phyloP scores from a whole-genome alignment of 2,113 vertebrate species.

The Naja naja region DNA sequence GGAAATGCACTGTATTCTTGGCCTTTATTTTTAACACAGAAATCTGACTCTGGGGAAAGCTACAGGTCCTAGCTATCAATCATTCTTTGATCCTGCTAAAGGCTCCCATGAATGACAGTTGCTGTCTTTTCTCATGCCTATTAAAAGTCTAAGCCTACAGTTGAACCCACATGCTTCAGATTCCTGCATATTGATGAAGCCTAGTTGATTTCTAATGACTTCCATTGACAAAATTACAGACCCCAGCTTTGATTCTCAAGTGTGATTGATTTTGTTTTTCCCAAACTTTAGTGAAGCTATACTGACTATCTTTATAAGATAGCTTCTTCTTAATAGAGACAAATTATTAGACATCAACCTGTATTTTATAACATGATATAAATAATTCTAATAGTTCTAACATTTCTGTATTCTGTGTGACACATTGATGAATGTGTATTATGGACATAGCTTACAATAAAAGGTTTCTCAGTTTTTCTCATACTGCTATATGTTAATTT shows the following conservation, averaged over 20 bases:
- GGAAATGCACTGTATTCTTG: background rate
- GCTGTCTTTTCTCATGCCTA: background rate
- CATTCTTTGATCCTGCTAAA: constrained; percentile 1
- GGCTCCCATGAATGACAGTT: background rate
- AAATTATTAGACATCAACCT: accelerated
- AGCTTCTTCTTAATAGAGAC: background rate
- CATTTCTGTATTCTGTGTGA: background rate
- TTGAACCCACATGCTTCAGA: background rate
- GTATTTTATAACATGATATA: background rate
- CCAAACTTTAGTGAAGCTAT: background rate
- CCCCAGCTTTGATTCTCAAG: background rate
- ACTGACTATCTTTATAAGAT: background rate
- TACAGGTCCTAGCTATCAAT: background rate
- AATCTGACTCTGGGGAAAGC: background rate
- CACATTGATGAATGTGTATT: background rate
- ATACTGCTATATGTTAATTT: background rate
- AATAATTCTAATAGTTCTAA: background rate
- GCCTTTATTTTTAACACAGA: background rate
- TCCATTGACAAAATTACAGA: background rate
- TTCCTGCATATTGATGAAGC: background rate
- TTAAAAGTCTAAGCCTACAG: background rate
- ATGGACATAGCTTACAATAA: background rate
- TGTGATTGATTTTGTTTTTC: background rate
- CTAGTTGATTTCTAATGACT: background rate
- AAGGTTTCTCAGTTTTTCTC: background rate